A percentile compares a stretch with the other conserved stretches of the same genome.
These are phyloP conservation scores for Athripsodes cinereus DNA, from an alignment of 2,888 invertebrate genomes.

Conservation along the genomic window DNA sequence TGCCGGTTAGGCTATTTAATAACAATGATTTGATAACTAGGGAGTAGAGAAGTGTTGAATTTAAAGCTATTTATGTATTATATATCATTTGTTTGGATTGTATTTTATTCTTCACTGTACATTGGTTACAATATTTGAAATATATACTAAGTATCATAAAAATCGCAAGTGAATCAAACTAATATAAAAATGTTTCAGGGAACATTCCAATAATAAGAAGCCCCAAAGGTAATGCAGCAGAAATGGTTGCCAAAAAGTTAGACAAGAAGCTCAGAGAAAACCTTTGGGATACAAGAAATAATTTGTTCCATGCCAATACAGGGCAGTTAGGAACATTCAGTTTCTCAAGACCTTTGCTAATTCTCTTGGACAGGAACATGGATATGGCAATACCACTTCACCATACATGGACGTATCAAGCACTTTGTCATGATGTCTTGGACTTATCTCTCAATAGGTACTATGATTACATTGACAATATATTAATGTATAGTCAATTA, in stretches of 20 bases:
- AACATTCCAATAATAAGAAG: constrained; percentile 87
- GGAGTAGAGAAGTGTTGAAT: too few relatives aligned
- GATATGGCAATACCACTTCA: constrained; percentile 97
- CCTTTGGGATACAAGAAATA: constrained; percentile 93
- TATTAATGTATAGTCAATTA: too few relatives aligned
- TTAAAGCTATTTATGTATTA: background rate
- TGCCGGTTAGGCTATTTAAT: too few relatives aligned
- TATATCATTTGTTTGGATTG: background rate
- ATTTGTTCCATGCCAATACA: constrained; percentile 85
- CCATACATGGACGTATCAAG: constrained; percentile 99
- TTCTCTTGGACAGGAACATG: constrained; percentile 88
- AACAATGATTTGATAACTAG: too few relatives aligned
- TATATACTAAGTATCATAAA: background rate
- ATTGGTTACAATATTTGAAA: background rate
- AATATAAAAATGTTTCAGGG: too few relatives aligned
- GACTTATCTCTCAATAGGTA: constrained; percentile 83
- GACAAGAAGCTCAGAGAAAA: constrained; percentile 97
- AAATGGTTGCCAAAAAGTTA: constrained; percentile 95
- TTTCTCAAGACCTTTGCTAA: constrained; percentile 88
- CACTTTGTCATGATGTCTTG: constrained; percentile 92
- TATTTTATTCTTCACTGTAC: too few relatives aligned
- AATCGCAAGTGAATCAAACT: too few relatives aligned
- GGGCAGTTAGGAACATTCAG: constrained; percentile 70
- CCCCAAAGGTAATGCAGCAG: constrained; percentile 94
- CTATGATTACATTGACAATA: too few relatives aligned